These are phyloP conservation scores for Crotalus tigris DNA, from an alignment of 2,113 vertebrate species.

Conservation along the genomic window DNA sequence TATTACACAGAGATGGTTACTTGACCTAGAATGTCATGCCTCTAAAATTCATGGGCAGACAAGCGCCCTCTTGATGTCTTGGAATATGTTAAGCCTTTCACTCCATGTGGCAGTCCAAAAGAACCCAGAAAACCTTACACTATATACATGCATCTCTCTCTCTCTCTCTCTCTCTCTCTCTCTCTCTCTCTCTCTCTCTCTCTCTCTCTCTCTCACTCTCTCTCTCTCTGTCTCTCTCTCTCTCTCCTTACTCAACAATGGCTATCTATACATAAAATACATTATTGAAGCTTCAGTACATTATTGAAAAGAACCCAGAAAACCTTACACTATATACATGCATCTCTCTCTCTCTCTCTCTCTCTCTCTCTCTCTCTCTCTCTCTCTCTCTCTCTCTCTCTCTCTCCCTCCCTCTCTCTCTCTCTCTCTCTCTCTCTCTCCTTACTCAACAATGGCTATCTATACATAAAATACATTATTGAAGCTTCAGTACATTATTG, in stretches of 20 bases:
- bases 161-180: neutral
- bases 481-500: neutral
- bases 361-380: no score
- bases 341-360: no score
- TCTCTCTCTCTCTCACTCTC: no score
- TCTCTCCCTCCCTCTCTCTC: neutral
- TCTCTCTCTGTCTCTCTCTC: neutral
- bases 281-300: neutral
- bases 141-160: no score
- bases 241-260: neutral
- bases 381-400: no score
- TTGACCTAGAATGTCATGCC: neutral
- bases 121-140: neutral
- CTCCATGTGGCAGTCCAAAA: neutral
- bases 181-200: neutral
- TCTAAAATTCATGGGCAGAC: neutral
- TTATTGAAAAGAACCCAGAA: no score
- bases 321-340: no score
- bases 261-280: neutral
- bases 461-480: neutral
- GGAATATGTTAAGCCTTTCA: neutral
- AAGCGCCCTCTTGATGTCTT: neutral
- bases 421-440: neutral
- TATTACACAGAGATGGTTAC: neutral
- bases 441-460: neutral